Conservation (phyloP, 1,140 invertebrate species). For the Drosophila carrolli region DNA sequence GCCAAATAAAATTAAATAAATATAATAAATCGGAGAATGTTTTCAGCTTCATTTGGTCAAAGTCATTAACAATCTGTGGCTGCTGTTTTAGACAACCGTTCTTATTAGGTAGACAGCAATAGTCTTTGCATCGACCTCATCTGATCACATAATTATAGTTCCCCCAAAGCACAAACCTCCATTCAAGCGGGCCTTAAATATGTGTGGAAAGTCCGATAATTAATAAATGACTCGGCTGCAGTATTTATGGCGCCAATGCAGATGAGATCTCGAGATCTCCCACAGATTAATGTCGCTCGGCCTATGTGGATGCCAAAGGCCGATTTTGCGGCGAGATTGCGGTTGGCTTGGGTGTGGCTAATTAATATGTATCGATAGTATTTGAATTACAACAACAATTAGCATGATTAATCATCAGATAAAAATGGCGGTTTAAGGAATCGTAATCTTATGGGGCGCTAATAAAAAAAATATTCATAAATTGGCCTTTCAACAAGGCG, state of each 20-base stretch:
- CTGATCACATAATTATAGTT: conserved; percentile 36
- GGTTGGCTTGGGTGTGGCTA: conserved; percentile 67
- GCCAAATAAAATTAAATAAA: conserved; percentile 51
- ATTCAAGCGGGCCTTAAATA: conserved; percentile 39
- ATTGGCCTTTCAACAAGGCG: conserved; percentile 62
- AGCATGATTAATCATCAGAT: conserved; percentile 72
- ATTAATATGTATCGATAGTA: conserved; percentile 79
- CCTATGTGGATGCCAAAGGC: conserved; percentile 48
- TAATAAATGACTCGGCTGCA: conserved; percentile 74
- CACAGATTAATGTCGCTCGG: conserved; percentile 62
- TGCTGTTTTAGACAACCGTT: conserved; percentile 29
- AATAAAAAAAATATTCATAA: conserved; percentile 60
- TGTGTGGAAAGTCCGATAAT: conserved; percentile 77
- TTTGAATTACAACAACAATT: conserved; percentile 80
- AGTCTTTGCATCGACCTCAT: conserved; percentile 14
- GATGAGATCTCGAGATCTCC: conserved; percentile 68
- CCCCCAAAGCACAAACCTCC: conserved; percentile 50
- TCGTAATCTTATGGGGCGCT: conserved; percentile 35
- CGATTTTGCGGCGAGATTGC: conserved; percentile 23
- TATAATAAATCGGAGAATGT: conserved; percentile 35
- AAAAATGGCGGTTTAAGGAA: conserved; percentile 59
- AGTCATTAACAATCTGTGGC: conserved; percentile 27
- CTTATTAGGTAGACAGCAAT: conserved; percentile 6
- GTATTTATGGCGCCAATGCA: conserved; percentile 75
- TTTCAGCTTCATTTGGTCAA: conserved; percentile 23